phyloP scores from a whole-genome alignment of 2,113 vertebrate species.

The Oreamnos americanus region DNA sequence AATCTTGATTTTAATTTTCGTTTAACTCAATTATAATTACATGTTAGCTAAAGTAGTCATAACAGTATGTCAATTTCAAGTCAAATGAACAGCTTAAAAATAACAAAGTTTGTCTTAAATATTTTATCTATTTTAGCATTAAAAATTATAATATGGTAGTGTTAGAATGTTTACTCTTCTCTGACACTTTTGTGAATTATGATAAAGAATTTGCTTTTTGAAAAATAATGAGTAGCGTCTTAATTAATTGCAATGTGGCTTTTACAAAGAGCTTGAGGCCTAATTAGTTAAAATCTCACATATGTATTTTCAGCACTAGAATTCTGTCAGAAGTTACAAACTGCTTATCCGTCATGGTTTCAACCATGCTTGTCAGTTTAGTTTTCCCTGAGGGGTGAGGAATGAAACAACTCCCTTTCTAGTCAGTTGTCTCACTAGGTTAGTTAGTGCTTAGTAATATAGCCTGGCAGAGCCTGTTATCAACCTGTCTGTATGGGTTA shows the following conservation, averaged over 20 bases:
- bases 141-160: background rate
- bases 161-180: background rate
- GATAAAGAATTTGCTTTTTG: background rate
- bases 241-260: constrained; percentile 50
- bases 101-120: constrained; percentile 6
- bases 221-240: constrained; percentile 32
- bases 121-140: constrained; percentile 4
- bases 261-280: constrained; percentile 51
- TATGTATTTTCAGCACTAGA: constrained; percentile 2
- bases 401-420: background rate
- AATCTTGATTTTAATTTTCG: constrained; percentile 21
- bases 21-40: constrained; percentile 4
- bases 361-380: constrained; percentile 1
- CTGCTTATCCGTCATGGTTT: constrained; percentile 17
- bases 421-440: background rate
- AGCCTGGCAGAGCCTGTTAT: background rate
- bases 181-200: background rate
- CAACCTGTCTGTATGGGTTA: background rate
- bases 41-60: background rate
- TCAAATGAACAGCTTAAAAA: background rate
- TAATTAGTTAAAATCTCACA: constrained; percentile 50
- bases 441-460: background rate
- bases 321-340: background rate
- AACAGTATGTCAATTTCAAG: background rate
- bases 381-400: background rate